A percentile compares a stretch with the other conserved stretches of the same genome.
These are phyloP conservation scores for Rhinoderma darwinii DNA, from an alignment of 2,113 vertebrate species.

Conservation along the genomic window DNA sequence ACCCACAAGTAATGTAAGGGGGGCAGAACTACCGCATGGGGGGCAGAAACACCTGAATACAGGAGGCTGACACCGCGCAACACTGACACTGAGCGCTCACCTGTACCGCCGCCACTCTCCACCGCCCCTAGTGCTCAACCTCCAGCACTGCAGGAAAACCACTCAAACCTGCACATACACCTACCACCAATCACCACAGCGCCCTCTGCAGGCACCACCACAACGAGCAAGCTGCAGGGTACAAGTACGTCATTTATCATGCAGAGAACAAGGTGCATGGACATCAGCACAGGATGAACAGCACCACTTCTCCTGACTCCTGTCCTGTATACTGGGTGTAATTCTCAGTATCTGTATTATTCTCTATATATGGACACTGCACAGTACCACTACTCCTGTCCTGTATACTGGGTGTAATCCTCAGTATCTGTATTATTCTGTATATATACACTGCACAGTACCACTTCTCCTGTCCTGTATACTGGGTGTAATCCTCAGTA, in stretches of 20 bases:
- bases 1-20: no score
- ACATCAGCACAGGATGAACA: neutral
- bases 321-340: no score
- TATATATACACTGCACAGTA: neutral
- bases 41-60: neutral
- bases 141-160: neutral
- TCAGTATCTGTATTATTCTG: neutral
- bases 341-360: no score
- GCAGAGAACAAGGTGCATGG: no score
- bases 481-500: neutral
- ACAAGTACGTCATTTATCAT: no score
- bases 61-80: neutral
- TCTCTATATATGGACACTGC: neutral
- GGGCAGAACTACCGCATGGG: no score
- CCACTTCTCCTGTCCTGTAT: neutral
- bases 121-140: neutral
- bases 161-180: neutral
- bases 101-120: neutral
- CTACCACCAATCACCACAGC: neutral
- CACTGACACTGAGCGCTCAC: neutral
- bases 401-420: neutral
- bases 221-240: neutral
- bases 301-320: neutral
- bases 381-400: neutral
- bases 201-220: slow-evolving; percentile 14